Evolutionary conservation across 2,888 invertebrate genomes (phyloP), one percentile per base, ranked within the genome.

Genomic region (Zaprionus obscuricornis): DNA sequence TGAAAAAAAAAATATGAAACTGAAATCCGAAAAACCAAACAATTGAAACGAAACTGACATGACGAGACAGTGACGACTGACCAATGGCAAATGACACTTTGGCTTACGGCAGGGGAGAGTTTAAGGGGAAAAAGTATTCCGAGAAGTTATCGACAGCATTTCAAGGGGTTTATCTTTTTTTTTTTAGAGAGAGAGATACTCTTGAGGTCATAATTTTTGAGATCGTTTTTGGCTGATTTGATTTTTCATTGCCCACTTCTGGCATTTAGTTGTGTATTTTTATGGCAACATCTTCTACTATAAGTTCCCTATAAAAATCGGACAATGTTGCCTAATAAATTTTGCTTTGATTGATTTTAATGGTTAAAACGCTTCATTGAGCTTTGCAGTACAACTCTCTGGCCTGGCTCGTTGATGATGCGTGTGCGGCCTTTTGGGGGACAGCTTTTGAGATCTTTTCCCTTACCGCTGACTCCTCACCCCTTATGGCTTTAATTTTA

Each of bases 281-380:
- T 79, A 78, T 79, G 54, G 59, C 62, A 51, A 75, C 76, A 83
- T 67, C 75, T 71, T 63, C 62, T 43, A 66, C 72, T 68, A 67
- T 63, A 65, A n/a, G n/a, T n/a, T 51, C 74, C 68, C 68, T 76
- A 86, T 86, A 87, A 87, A 87, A 86, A 67, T 58, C 46, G 56
- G 52, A 87, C 87, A 87, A 84, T 87, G 87, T 87, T 82, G 73
- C 71, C 79, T 73, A 75, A 87, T 87, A 87, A 87, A 87, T 86
- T n/a, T 74, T 85, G 68, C 75, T 82, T 87, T 87, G 87, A 87
- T 87, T 87, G 87, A 87, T 88, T 88, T 88, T 88, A 88, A 88
- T 88, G 87, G 78, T 83, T 76, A 82, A n/a, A 85, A 83, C 87
- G 87, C 85, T 74, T 77, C 88, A 88, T 87, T 88, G 88, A 74